These are phyloP conservation scores for Pseudorectes ferrugineus DNA, from an alignment of 2,113 vertebrate species.

Conservation along the genomic window DNA sequence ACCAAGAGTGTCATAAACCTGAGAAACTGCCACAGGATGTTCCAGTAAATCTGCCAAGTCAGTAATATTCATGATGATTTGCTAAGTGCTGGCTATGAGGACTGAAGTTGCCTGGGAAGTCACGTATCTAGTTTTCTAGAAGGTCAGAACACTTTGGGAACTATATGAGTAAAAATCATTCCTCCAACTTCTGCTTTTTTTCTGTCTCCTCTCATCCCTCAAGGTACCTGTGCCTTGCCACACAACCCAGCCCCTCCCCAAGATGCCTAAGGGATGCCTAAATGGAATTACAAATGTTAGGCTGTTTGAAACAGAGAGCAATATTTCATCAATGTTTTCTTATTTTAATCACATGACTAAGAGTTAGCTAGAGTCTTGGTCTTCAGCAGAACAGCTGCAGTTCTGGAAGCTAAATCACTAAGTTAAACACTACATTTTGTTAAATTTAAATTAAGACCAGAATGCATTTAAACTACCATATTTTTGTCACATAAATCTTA, in stretches of 20 bases:
- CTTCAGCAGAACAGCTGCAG: neutral
- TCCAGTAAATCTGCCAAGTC: conserved; percentile 10
- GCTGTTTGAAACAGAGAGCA: neutral
- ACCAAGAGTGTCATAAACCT: neutral
- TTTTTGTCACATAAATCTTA: neutral
- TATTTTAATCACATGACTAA: neutral
- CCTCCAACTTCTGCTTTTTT: neutral
- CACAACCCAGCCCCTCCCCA: neutral
- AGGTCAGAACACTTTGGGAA: neutral
- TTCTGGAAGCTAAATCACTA: neutral
- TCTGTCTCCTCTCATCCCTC: neutral
- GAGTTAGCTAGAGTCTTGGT: neutral
- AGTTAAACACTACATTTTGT: neutral
- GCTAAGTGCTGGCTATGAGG: neutral
- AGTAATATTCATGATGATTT: neutral
- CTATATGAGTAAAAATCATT: neutral
- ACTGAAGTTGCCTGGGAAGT: neutral
- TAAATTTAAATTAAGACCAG: neutral
- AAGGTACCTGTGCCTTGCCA: neutral
- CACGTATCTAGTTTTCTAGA: neutral
- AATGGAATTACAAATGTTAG: neutral
- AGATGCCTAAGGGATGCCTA: neutral
- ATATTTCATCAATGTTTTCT: neutral
- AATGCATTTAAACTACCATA: neutral
- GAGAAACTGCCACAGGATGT: neutral